A percentile compares a stretch with the other conserved stretches of the same genome.
phyloP scores from a whole-genome alignment of 2,113 vertebrate species.

The Elgaria multicarinata region DNA sequence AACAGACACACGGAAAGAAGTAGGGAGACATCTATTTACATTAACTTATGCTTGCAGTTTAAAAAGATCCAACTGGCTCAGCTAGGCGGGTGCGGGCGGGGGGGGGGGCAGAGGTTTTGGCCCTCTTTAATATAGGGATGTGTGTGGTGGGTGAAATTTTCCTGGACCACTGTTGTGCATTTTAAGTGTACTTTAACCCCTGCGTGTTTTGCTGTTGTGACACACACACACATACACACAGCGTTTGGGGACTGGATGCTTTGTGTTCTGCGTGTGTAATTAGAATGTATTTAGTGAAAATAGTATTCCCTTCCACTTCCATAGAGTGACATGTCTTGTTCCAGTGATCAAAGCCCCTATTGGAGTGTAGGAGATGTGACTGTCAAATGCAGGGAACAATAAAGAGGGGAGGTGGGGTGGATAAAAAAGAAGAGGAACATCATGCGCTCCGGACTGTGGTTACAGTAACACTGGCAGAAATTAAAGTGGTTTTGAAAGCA shows the following conservation, averaged over 20 bases:
- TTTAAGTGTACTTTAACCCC: conserved; percentile 49
- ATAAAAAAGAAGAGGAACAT: background rate
- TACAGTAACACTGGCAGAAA: conserved; percentile 79
- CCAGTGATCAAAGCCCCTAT: conserved; percentile 77
- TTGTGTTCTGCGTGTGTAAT: conserved; percentile 11
- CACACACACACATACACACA: too few relatives aligned
- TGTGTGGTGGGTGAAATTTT: conserved; percentile 42
- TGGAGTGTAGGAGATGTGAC: conserved; percentile 75
- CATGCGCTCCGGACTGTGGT: conserved; percentile 72
- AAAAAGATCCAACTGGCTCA: conserved; percentile 23
- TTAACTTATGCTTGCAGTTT: background rate
- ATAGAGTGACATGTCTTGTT: conserved; percentile 79
- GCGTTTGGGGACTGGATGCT: conserved; percentile 15
- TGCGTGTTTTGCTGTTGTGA: conserved; percentile 43
- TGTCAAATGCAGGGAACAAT: conserved; percentile 75
- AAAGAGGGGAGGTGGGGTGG: background rate
- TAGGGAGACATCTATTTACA: conserved; percentile 12
- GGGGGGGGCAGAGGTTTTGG: conserved; percentile 30
- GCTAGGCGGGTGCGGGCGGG: background rate
- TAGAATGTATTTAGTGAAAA: conserved; percentile 11
- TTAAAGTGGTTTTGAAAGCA: conserved; percentile 85
- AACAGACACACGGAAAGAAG: conserved; percentile 28
- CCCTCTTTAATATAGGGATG: conserved; percentile 34
- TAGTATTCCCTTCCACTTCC: conserved; percentile 47
- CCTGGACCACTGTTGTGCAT: conserved; percentile 57